A percentile compares a stretch with the other conserved stretches of the same genome.
phyloP scores from a whole-genome alignment of 2,888 invertebrate species.

The Drosophila antonietae region DNA sequence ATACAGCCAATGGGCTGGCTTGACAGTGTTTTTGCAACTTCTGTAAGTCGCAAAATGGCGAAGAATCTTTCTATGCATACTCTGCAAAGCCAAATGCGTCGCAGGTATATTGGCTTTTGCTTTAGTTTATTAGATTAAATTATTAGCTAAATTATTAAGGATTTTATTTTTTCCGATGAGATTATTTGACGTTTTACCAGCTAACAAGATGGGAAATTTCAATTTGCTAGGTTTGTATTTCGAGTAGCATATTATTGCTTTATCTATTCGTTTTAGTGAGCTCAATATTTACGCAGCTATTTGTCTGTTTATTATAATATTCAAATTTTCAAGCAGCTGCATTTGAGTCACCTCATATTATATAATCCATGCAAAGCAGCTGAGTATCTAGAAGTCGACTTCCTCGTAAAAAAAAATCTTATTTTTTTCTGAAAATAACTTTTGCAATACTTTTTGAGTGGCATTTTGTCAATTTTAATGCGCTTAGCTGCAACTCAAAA shows the following conservation, averaged over 20 bases:
- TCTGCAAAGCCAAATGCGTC: background rate
- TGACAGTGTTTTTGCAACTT: conserved; percentile 32
- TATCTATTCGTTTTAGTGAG: background rate
- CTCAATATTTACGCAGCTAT: no score
- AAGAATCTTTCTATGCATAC: conserved; percentile 34
- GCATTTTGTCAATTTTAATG: conserved; percentile 68
- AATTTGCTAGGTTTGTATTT: no score
- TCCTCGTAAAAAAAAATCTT: background rate
- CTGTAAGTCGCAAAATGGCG: conserved; percentile 35
- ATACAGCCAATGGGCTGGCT: conserved; percentile 23
- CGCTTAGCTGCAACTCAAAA: conserved; percentile 55
- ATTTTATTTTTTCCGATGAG: no score
- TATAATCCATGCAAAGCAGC: background rate
- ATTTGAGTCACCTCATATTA: background rate
- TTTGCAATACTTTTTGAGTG: conserved; percentile 58
- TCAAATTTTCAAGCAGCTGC: background rate
- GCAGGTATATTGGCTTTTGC: conserved; percentile 2
- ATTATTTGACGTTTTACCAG: no score
- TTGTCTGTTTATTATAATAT: background rate
- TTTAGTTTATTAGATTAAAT: background rate
- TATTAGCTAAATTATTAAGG: no score
- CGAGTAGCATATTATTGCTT: no score
- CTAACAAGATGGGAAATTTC: no score
- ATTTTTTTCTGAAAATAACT: conserved; percentile 17
- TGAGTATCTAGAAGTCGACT: conserved; percentile 24